Evolutionary conservation across 2,888 invertebrate genomes (phyloP).

Genomic region (Argyra leucocephala): DNA sequence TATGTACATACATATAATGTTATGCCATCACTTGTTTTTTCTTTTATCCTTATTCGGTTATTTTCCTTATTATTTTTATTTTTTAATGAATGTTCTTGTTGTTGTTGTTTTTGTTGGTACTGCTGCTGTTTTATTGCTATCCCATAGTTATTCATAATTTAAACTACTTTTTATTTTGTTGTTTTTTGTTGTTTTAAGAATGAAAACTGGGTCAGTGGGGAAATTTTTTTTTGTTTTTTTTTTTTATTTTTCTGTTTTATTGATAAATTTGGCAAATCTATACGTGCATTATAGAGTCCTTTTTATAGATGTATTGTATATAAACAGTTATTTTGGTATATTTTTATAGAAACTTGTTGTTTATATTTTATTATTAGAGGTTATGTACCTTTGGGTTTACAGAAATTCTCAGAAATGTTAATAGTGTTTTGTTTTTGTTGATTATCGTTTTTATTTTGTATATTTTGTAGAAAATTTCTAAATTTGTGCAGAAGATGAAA

Average conservation of each 20-base stretch:
- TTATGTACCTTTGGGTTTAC: background rate
- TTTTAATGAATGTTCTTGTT: background rate
- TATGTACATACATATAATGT: background rate
- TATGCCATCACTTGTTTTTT: background rate
- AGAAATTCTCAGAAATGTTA: background rate
- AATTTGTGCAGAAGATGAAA: too few species aligned
- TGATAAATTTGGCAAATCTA: background rate
- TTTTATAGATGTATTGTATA: background rate
- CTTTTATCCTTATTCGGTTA: background rate
- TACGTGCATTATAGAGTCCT: background rate
- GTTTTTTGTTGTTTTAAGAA: background rate
- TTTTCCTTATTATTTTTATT: background rate
- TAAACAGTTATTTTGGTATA: background rate
- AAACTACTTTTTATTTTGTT: background rate
- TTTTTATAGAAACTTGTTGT: background rate
- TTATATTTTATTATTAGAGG: background rate
- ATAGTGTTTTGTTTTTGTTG: too few species aligned
- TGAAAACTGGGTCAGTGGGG: background rate
- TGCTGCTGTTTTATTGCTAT: background rate
- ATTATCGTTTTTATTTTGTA: too few species aligned
- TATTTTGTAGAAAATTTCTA: too few species aligned
- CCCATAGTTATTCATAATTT: slow-evolving; percentile 3
- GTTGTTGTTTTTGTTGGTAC: background rate
- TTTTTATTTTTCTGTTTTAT: background rate
- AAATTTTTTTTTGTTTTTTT: background rate